Evolutionary conservation across 2,113 vertebrate species (phyloP), one percentile per base, ranked within the genome.

Genomic region (Emydura subglobosa): DNA sequence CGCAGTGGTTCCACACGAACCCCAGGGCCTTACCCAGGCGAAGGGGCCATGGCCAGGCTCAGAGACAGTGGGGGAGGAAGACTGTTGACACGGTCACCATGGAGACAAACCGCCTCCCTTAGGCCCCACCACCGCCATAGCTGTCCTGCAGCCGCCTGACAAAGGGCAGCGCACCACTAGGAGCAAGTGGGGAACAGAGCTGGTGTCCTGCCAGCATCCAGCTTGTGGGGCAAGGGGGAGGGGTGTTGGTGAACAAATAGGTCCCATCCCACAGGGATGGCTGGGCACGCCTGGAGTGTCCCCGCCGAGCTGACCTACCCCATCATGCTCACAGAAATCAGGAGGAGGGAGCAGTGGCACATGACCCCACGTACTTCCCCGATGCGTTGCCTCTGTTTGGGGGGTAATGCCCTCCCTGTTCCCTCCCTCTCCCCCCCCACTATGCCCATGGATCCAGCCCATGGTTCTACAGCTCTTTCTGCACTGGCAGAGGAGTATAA

Each of bases 81-180:
- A 34, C 47, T 96, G 98, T 98, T 95, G 97, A 98, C 95, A 39
- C 57, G 9, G 96, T 98, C 86, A 50, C 95, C 81, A 87, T 88
- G 95, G 97, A 92, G 90, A 98, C 97, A 53, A 50, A 72, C 57
- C 2, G 54, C 72, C 10, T 29, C 1, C 3, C 3, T 10, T 13
- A 82, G 86, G 21, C 54, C 82, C 85, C 14, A 4, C 9, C 42
- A 7, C 79, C 14, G n/a, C 65, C 42, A 10, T 88, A 85, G 94
- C 88, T 84, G 80, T 8, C 88, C 47, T 0, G 0, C 12, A 29
- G 29, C 25, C 27, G 90, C 93, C 94, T 88, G 94, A 86, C 12
- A 31, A 7, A 1, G 4, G 3, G 82, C 3, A 10, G 61, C 14
- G 31, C 14, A 31, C 61, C 61, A 34, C 5, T 61, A 4, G 4